phyloP scores from a whole-genome alignment of 1,140 invertebrate genomes.

The Cepaea nemoralis region DNA sequence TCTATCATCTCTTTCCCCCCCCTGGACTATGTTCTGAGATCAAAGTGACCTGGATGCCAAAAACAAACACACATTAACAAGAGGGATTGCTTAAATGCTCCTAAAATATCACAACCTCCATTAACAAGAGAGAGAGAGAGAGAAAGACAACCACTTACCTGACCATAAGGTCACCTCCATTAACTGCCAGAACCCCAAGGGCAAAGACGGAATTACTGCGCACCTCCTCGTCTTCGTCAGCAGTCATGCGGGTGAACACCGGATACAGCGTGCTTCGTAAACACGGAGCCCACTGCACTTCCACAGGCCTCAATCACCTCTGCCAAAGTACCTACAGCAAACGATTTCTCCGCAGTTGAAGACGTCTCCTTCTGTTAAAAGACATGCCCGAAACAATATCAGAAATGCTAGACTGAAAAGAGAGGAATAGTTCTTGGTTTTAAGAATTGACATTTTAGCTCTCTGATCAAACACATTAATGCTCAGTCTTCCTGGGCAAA shows the following conservation, averaged over 20 bases:
- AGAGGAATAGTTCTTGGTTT: too few relatives aligned
- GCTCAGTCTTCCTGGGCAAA: too few relatives aligned
- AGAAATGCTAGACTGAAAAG: too few relatives aligned
- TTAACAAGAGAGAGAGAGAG: not conserved
- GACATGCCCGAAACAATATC: slow-evolving; percentile 72
- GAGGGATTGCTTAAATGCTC: too few relatives aligned
- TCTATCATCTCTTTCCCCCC: too few relatives aligned
- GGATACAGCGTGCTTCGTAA: slow-evolving; percentile 78
- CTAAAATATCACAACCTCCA: too few relatives aligned
- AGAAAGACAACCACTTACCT: slow-evolving; percentile 73
- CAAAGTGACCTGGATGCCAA: too few relatives aligned
- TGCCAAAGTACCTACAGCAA: slow-evolving; percentile 81
- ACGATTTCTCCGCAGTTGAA: slow-evolving; percentile 78
- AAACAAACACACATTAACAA: too few relatives aligned
- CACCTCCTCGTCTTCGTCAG: slow-evolving; percentile 79
- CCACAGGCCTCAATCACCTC: slow-evolving; percentile 80
- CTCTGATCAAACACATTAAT: too few relatives aligned
- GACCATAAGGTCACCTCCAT: slow-evolving; percentile 77
- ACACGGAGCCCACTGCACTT: slow-evolving; percentile 72
- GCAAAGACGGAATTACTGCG: slow-evolving; percentile 84
- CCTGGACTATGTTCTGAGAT: too few relatives aligned
- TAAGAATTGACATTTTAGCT: too few relatives aligned
- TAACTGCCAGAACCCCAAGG: slow-evolving; percentile 80
- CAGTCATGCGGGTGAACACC: slow-evolving; percentile 76
- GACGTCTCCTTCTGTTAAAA: slow-evolving; percentile 75